Evolutionary conservation across 2,113 vertebrate species (phyloP).

Genomic region (Raja brachyura): DNA sequence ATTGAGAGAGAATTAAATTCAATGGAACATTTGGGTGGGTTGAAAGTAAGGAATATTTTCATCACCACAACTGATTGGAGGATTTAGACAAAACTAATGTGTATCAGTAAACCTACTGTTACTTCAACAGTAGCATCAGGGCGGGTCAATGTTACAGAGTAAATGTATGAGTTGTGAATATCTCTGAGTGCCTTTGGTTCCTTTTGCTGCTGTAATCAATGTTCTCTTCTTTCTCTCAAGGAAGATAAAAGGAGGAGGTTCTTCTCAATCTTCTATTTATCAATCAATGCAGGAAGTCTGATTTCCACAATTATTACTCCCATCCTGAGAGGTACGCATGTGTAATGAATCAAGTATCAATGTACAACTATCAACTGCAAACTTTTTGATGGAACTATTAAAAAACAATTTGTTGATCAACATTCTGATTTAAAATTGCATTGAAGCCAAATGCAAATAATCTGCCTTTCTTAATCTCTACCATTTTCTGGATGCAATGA

Average conservation of each 20-base stretch:
- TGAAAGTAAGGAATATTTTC: too few relatives aligned
- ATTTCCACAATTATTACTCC: slow-evolving; percentile 88
- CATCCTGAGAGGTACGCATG: slow-evolving; percentile 70
- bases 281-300: slow-evolving; percentile 87
- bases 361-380: not conserved
- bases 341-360: not conserved
- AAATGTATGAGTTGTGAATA: not conserved
- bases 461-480: not conserved
- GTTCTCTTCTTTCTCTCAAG: slow-evolving; percentile 55
- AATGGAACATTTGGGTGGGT: too few relatives aligned
- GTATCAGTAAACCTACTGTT: not conserved
- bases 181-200: not conserved
- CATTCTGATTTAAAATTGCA: not conserved
- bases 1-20: too few relatives aligned
- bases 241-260: slow-evolving; percentile 75
- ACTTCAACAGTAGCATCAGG: not conserved
- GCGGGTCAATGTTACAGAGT: not conserved
- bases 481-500: not conserved
- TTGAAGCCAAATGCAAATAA: not conserved
- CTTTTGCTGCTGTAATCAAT: not conserved
- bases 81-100: not conserved
- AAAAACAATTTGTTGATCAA: not conserved
- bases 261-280: slow-evolving; percentile 91
- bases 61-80: not conserved
- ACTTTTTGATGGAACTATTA: too few relatives aligned